Base-by-base conservation (phyloP, 2,797 vertebrate species). In the Telmatherina bonti region DNA sequence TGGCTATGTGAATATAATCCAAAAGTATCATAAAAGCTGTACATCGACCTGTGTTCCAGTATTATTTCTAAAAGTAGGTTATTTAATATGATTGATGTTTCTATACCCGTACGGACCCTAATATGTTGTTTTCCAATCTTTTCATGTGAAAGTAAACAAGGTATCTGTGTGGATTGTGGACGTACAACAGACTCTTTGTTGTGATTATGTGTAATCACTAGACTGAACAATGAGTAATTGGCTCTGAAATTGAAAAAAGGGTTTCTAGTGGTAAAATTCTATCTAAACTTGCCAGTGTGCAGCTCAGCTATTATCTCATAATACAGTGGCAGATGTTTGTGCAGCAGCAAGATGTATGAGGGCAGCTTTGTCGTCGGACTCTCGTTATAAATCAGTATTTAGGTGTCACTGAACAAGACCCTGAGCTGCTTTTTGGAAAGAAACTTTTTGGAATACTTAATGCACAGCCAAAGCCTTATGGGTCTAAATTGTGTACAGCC, bases 101-200 rank as follows among this genome's bases (percentile, higher is more conserved):
- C 22, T 24, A 26, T 13, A 51, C n/a, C 1, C 3, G 2, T 10
- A 22, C 45, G 22, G 4, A 26, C 22, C 43, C 47, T 5, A 12
- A 24, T 51, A 1, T 26, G 8, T 51, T 49, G 22, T 24, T 24
- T 49, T 5, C 47, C 9, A 24, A 20, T 26, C 13, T 45, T 30
- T 29, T 27, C 16, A 43, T 43, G 7, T 8, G 10, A 24, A 36
- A 10, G 16, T n/a, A 31, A 55, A 12, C 5, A 0, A 20, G 24
- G 20, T n/a, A n/a, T 45, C 18, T 1, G 7, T 30, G 2, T 4
- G 6, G 26, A 64, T 49, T 43, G 7, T 0, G 45, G 51, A 15
- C 18, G 20, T 36, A n/a, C 31, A 43, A 35, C 20, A 56, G 36
- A 18, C 30, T 6, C 12, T 55, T 68, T 59, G 22, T 74, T 60